Percentiles rank a stretch among this genome's conserved stretches.
These are phyloP conservation scores for Lottia scabra DNA, from an alignment of 2,888 invertebrate species.

Conservation along the genomic window DNA sequence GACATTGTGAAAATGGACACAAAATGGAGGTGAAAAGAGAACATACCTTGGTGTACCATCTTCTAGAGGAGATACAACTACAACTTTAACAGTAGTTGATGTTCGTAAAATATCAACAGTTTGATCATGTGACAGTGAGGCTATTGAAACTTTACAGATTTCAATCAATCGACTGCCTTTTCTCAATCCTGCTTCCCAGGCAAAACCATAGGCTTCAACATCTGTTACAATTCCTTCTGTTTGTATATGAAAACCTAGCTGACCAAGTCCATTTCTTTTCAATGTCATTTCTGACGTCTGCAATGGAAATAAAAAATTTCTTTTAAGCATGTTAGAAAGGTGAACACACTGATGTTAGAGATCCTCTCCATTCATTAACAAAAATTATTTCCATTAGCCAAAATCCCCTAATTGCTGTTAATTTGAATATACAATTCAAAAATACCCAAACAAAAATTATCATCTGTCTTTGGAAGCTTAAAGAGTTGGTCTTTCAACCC, in stretches of 20 bases:
- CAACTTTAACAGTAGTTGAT: slow-evolving; percentile 86
- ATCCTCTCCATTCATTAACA: too few species aligned
- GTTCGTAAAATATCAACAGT: slow-evolving; percentile 93
- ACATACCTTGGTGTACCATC: slow-evolving; percentile 76
- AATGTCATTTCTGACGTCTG: slow-evolving; percentile 83
- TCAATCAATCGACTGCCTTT: slow-evolving; percentile 92
- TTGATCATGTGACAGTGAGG: slow-evolving; percentile 89
- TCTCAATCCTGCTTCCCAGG: slow-evolving; percentile 82
- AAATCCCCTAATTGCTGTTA: too few species aligned
- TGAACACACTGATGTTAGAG: not conserved
- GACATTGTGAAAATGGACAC: too few species aligned
- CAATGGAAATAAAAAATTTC: slow-evolving; percentile 10
- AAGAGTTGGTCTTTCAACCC: too few species aligned
- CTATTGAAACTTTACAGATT: slow-evolving; percentile 89
- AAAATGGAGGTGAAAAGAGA: too few species aligned
- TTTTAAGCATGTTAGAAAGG: not conserved
- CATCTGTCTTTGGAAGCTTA: too few species aligned
- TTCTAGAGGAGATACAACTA: slow-evolving; percentile 81
- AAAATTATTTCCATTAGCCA: too few species aligned
- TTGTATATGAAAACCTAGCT: slow-evolving; percentile 85
- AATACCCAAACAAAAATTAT: too few species aligned
- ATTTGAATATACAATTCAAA: too few species aligned
- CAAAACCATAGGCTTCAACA: slow-evolving; percentile 78
- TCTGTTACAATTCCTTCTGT: slow-evolving; percentile 94
- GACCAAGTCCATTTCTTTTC: slow-evolving; percentile 84